phyloP scores from a whole-genome alignment of 2,888 invertebrate species.

The Osmoderma eremita region DNA sequence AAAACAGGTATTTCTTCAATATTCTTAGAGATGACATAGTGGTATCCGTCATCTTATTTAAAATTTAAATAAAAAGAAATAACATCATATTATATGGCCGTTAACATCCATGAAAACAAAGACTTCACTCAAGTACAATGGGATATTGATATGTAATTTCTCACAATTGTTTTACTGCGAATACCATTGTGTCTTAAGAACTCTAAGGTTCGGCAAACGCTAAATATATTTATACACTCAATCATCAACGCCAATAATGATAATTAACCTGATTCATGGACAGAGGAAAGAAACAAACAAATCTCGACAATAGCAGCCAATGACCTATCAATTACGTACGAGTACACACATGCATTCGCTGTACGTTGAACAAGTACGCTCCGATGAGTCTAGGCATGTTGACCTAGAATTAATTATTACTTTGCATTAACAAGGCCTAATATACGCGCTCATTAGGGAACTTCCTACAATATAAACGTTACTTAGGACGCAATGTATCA shows the following conservation, averaged over 20 bases:
- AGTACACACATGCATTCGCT: too few relatives aligned
- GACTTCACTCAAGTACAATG: too few relatives aligned
- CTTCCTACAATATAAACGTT: background rate
- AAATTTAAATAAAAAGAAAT: too few relatives aligned
- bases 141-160: too few relatives aligned
- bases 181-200: slow-evolving; percentile 1
- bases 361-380: background rate
- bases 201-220: slow-evolving; percentile 3
- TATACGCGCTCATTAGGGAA: background rate
- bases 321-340: slow-evolving; percentile 28
- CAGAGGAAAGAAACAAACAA: slow-evolving; percentile 20
- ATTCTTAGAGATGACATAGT: too few relatives aligned
- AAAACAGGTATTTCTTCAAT: too few relatives aligned
- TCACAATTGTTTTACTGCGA: too few relatives aligned
- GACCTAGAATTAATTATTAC: slow-evolving; percentile 29
- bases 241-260: slow-evolving; percentile 1
- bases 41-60: too few relatives aligned
- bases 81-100: too few relatives aligned
- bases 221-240: slow-evolving; percentile 9
- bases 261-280: slow-evolving; percentile 16
- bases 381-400: slow-evolving; percentile 1
- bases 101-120: too few relatives aligned
- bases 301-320: slow-evolving; percentile 20
- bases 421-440: background rate
- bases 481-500: slow-evolving; percentile 2